Conservation (phyloP, 2,797 vertebrate species). For the Helarctos malayanus region DNA sequence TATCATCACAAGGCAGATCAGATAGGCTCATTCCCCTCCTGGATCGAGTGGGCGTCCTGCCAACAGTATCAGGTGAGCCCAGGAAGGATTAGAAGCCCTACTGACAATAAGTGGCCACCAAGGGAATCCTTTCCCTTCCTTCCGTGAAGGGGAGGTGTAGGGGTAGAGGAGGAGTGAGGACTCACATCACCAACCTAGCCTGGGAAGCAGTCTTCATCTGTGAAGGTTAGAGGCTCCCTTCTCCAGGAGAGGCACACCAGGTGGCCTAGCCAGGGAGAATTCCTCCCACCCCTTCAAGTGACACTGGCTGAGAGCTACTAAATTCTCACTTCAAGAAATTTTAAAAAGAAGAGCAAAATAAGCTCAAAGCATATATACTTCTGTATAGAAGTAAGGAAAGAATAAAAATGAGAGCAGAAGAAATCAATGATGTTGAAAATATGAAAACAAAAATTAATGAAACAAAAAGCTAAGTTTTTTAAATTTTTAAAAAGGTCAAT, state of each 20-base stretch:
- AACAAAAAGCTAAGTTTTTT: background rate
- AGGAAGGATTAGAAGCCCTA: conserved; percentile 18
- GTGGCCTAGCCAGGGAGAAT: background rate
- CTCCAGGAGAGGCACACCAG: background rate
- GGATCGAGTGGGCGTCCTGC: background rate
- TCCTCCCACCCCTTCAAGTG: background rate
- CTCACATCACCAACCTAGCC: background rate
- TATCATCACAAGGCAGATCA: background rate
- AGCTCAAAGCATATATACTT: background rate
- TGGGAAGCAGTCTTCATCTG: background rate
- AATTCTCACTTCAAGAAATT: conserved; percentile 6
- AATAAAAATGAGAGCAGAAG: background rate
- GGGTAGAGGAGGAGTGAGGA: background rate
- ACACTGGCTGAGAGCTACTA: background rate
- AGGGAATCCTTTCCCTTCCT: background rate
- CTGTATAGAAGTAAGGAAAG: background rate
- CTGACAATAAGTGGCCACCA: background rate
- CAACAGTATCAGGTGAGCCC: background rate
- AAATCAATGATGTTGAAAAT: background rate
- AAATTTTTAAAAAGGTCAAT: background rate
- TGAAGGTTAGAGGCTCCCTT: background rate
- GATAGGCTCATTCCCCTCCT: background rate
- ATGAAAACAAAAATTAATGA: background rate
- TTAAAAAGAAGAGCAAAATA: conserved; percentile 2
- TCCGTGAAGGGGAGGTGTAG: background rate